Base-by-base conservation (phyloP, 2,888 invertebrate genomes). In the Pachliopta kotzebuea region DNA sequence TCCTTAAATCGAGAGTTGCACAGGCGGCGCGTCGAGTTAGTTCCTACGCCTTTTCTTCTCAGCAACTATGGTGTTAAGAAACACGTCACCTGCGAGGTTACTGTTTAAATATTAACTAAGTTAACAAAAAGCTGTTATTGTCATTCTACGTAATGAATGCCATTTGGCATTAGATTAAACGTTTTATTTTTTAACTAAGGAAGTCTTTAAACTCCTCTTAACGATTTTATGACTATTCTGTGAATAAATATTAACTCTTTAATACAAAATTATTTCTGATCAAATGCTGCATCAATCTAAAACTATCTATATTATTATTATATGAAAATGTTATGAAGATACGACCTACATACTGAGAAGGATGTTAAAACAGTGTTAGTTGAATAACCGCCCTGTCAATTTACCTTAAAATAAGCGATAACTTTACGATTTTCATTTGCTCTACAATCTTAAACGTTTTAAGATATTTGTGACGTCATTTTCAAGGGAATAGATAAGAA, bases 21-120 rank as follows among this genome's bases (percentile, higher is more conserved):
- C 52, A 74, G 73, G 65, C 79, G 81, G 57, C 84, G 84, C 71
- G 76, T 84, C 72, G 88, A 90, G 66, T 75, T 90, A 73, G 91
- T 92, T 77, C 92, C 92, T 77, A 92, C 92, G 67, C 92, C 92
- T 68, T 92, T 92, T 77, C 78, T 91, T 72, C 84, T 92, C 65
- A 91, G 92, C 81, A 90, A 91, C 78, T 92, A 91, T 74, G 86
- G 78, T 58, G 80, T 81, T 53, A 72, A 69, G 23, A 80, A 84
- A 63, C 76, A 83, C 68, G 74, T 75, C 50, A 83, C 74, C 68
- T 81, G 86, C 68, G 90, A 91, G 70, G 77, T 90, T 66, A 90
- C 89, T 45, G 71, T 76, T 24, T 76, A 71, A 66, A 17, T 20
- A 49, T 20, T 49, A 58, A 21, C 23, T 57, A 57, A 45, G 45